Percentiles rank a stretch among this genome's conserved stretches.
Conservation (phyloP, 2,888 invertebrate genomes). For the Callinectes sapidus region DNA sequence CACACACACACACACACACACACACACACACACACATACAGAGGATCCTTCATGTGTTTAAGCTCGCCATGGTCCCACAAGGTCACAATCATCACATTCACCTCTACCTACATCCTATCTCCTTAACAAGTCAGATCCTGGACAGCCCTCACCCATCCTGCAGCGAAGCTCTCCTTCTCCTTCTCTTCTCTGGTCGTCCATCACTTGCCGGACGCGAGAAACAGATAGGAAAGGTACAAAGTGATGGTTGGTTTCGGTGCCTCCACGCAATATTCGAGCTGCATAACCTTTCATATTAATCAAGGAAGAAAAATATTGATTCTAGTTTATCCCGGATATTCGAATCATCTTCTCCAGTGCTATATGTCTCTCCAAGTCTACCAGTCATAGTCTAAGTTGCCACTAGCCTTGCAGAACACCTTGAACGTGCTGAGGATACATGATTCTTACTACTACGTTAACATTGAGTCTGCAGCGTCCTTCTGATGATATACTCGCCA, state of each 20-base stretch:
- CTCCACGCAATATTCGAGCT: neutral
- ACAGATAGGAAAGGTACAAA: neutral
- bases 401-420: neutral
- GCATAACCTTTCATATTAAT: neutral
- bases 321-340: neutral
- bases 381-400: neutral
- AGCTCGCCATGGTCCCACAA: neutral
- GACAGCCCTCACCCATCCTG: neutral
- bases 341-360: neutral
- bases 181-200: neutral
- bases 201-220: neutral
- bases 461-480: neutral
- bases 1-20: conserved; percentile 38
- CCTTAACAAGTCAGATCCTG: neutral
- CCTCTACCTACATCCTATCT: neutral
- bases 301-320: neutral
- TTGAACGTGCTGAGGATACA: neutral
- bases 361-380: neutral
- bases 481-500: neutral
- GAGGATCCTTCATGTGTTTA: too few relatives aligned
- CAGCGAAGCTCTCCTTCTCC: neutral
- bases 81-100: neutral
- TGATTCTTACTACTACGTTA: neutral
- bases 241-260: neutral
- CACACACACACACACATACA: neutral